These are phyloP conservation scores for Pangasius krempfi DNA, from an alignment of 2,797 vertebrate genomes.

Conservation along the genomic window DNA sequence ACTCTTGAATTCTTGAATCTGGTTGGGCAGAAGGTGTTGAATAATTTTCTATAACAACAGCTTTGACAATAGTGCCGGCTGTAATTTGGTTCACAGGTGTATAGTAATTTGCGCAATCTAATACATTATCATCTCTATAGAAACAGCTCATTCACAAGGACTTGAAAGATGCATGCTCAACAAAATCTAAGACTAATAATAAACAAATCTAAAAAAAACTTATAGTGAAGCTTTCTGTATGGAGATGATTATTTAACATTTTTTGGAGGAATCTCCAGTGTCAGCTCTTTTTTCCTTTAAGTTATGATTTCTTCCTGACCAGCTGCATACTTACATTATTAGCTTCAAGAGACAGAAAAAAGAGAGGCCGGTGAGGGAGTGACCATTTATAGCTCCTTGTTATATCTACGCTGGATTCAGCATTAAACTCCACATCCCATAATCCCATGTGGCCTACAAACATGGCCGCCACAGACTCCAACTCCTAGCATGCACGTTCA, in stretches of 20 bases:
- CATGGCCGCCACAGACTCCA: background rate
- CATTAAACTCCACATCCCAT: background rate
- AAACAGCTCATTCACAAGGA: background rate
- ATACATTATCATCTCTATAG: background rate
- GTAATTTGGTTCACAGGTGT: background rate
- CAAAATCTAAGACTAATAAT: background rate
- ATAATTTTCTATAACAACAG: background rate
- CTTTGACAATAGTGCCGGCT: background rate
- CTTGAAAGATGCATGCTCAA: background rate
- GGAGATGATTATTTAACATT: background rate
- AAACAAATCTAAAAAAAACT: background rate
- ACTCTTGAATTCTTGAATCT: background rate
- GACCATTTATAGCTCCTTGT: background rate
- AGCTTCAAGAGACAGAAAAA: background rate
- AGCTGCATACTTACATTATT: background rate
- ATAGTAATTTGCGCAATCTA: background rate
- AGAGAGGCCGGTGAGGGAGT: background rate
- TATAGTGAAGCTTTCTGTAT: background rate
- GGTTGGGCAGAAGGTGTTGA: background rate
- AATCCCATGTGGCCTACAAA: background rate
- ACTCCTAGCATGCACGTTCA: background rate
- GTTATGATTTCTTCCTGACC: background rate
- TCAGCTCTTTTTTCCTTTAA: background rate
- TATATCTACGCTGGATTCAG: background rate
- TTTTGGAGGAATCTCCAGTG: background rate